Conservation (phyloP, 2,113 vertebrate species). For the Solea solea region DNA sequence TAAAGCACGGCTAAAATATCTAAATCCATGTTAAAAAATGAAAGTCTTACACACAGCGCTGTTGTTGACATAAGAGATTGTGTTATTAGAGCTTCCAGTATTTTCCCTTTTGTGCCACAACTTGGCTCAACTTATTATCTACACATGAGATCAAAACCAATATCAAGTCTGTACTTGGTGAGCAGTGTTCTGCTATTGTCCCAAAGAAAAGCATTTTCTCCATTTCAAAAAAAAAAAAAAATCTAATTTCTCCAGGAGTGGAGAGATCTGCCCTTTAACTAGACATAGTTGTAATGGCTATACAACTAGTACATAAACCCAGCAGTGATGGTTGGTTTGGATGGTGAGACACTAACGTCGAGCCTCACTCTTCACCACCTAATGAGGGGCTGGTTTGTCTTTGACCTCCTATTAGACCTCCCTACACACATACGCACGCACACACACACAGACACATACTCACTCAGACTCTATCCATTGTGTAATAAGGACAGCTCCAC, state of each 20-base stretch:
- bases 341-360: conserved; percentile 50
- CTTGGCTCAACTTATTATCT: not conserved
- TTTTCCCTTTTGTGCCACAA: not conserved
- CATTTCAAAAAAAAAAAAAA: conserved; percentile 7
- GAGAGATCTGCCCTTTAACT: conserved; percentile 77
- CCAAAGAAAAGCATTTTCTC: conserved; percentile 21
- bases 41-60: not conserved
- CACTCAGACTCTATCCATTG: conserved; percentile 17
- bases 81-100: not conserved
- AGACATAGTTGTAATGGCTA: conserved; percentile 18
- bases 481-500: conserved; percentile 64
- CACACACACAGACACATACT: conserved; percentile 38
- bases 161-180: not conserved
- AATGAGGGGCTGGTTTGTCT: conserved; percentile 78
- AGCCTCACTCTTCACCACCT: conserved; percentile 82
- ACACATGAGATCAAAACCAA: not conserved
- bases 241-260: conserved; percentile 67
- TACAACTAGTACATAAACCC: conserved; percentile 1
- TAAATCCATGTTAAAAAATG: not conserved
- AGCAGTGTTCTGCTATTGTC: conserved; percentile 2
- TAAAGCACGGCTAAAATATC: not conserved
- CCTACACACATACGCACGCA: conserved; percentile 26
- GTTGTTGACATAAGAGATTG: not conserved
- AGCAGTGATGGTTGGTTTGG: conserved; percentile 36
- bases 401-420: conserved; percentile 60